These are phyloP conservation scores for Ormyrus rosae DNA, from an alignment of 2,888 invertebrate genomes.

Conservation along the genomic window DNA sequence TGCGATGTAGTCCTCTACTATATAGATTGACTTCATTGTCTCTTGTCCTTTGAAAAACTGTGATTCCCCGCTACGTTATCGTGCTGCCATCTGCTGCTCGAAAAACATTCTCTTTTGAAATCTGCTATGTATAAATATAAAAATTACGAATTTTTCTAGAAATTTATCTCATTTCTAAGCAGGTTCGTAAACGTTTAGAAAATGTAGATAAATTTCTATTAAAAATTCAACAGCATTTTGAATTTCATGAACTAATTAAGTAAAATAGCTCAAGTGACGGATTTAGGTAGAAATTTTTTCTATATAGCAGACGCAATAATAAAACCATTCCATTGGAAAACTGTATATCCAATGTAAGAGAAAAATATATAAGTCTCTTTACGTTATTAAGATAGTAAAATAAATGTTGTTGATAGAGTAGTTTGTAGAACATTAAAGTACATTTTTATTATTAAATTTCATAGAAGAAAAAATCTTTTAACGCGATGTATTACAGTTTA, in stretches of 20 bases:
- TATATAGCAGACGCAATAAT: background rate
- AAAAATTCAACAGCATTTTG: background rate
- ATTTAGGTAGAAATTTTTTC: constrained; percentile 9
- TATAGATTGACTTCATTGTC: constrained; percentile 26
- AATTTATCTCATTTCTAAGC: no score
- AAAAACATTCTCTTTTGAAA: constrained; percentile 35
- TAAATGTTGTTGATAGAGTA: constrained; percentile 22
- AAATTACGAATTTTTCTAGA: no score
- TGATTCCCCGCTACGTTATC: constrained; percentile 46
- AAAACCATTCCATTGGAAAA: background rate
- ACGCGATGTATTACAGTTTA: constrained; percentile 6
- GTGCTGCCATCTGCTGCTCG: constrained; percentile 35
- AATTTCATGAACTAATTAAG: background rate
- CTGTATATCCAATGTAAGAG: constrained; percentile 6
- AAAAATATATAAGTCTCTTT: constrained; percentile 2
- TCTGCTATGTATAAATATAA: constrained; percentile 2
- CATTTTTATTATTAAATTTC: constrained; percentile 12
- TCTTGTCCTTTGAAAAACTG: constrained; percentile 42
- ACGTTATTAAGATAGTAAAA: background rate
- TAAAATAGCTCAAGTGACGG: constrained; percentile 4
- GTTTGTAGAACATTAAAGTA: background rate
- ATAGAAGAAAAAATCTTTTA: background rate
- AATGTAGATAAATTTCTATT: background rate
- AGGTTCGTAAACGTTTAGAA: background rate
- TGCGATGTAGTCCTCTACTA: background rate